Percentiles rank a stretch among this genome's conserved stretches.
phyloP scores from a whole-genome alignment of 1,140 invertebrate species.

The Centruroides sculpturatus region DNA sequence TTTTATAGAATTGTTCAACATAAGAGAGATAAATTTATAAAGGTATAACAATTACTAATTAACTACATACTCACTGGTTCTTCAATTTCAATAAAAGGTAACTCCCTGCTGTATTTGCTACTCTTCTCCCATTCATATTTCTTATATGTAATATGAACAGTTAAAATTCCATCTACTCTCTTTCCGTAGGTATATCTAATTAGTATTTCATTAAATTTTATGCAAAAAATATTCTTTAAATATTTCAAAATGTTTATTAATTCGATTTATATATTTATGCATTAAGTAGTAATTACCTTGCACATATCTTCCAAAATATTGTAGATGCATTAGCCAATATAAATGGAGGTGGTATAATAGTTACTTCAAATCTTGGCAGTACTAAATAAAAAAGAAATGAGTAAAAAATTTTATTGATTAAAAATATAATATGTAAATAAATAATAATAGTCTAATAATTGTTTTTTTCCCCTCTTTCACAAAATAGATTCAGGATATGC shows the following conservation, averaged over 20 bases:
- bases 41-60: not conserved
- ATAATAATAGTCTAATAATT: no score
- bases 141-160: constrained; percentile 3
- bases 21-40: no score
- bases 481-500: not conserved
- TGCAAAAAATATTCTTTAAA: not conserved
- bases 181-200: constrained; percentile 55
- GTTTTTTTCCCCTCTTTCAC: no score
- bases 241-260: no score
- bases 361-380: constrained; percentile 15
- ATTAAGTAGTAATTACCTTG: constrained; percentile 34
- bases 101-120: not conserved
- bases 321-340: constrained; percentile 37
- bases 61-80: not conserved
- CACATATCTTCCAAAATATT: constrained; percentile 41
- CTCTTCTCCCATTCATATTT: not conserved
- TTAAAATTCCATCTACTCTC: constrained; percentile 43
- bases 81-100: constrained; percentile 1
- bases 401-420: no score
- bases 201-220: not conserved
- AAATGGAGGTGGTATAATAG: constrained; percentile 24
- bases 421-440: no score
- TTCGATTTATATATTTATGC: not conserved
- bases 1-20: no score
- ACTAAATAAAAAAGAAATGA: constrained; percentile 1